phyloP scores from a whole-genome alignment of 2,797 vertebrate genomes.

The Ficedula albicollis region DNA sequence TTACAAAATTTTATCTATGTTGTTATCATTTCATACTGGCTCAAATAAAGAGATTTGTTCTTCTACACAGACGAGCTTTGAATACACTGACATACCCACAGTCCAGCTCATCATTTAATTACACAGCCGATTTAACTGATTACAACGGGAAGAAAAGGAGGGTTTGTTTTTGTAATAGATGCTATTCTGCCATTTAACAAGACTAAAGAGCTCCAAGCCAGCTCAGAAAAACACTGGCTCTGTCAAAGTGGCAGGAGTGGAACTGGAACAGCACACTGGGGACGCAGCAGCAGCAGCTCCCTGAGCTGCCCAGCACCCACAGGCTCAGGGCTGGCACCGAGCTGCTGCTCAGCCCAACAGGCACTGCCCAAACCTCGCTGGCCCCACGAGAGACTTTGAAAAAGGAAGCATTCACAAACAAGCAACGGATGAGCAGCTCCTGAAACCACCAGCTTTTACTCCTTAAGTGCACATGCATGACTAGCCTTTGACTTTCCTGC shows the following conservation, averaged over 20 bases:
- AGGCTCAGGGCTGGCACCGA: neutral
- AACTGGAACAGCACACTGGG: accelerated
- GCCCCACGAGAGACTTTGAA: too few species aligned
- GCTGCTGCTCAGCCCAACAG: neutral
- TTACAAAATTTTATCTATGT: neutral
- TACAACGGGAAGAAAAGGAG: slow-evolving; percentile 1
- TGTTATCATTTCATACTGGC: neutral
- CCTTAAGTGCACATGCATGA: neutral
- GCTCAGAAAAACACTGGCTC: neutral
- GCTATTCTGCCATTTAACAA: neutral
- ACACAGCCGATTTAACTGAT: slow-evolving; percentile 30
- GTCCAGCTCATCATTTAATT: slow-evolving; percentile 31
- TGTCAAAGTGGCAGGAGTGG: neutral
- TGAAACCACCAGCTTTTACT: neutral
- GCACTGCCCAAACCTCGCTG: neutral
- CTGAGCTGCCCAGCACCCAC: neutral
- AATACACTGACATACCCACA: neutral
- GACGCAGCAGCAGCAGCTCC: neutral
- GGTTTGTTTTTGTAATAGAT: neutral
- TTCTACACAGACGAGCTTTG: neutral
- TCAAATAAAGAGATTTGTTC: neutral
- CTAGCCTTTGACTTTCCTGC: neutral
- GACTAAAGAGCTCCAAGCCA: neutral
- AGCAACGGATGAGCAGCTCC: too few species aligned
- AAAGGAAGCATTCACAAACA: too few species aligned